A percentile compares a stretch with the other conserved stretches of the same genome.
These are phyloP conservation scores for Brevimyrus niger DNA, from an alignment of 2,113 vertebrate species.

Conservation along the genomic window DNA sequence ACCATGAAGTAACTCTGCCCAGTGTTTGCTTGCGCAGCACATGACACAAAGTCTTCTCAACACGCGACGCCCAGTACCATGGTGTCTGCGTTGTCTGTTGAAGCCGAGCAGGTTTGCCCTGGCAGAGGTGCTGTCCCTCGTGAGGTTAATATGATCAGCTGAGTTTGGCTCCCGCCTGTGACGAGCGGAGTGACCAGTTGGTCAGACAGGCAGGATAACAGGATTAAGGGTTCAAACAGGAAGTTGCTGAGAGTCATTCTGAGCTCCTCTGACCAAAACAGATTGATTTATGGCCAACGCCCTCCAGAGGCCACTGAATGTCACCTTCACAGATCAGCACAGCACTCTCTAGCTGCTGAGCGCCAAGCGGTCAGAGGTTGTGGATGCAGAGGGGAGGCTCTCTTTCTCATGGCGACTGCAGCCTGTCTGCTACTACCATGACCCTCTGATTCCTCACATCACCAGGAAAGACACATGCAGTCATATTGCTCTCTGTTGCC, in stretches of 20 bases:
- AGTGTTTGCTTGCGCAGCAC: neutral
- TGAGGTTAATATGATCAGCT: neutral
- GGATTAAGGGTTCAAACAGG: constrained; percentile 14
- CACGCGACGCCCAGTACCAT: neutral
- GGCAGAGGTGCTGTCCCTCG: neutral
- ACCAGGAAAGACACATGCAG: neutral
- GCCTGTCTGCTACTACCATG: neutral
- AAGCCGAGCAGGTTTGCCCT: neutral
- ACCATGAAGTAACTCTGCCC: neutral
- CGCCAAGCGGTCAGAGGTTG: neutral
- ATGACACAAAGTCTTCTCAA: neutral
- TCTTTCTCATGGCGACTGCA: neutral
- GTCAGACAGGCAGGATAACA: constrained; percentile 8
- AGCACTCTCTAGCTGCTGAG: neutral
- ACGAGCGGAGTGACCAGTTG: neutral
- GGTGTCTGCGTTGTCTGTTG: neutral
- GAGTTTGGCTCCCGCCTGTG: neutral
- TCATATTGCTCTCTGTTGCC: neutral
- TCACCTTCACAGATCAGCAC: constrained; percentile 5
- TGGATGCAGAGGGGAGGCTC: neutral
- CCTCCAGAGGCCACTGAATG: neutral
- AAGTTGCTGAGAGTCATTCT: constrained; percentile 10
- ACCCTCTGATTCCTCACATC: neutral
- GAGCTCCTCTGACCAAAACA: constrained; percentile 6
- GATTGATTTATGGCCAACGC: constrained; percentile 8